phyloP scores from a whole-genome alignment of 1,140 invertebrate genomes.

The Bilobella aurantiaca region DNA sequence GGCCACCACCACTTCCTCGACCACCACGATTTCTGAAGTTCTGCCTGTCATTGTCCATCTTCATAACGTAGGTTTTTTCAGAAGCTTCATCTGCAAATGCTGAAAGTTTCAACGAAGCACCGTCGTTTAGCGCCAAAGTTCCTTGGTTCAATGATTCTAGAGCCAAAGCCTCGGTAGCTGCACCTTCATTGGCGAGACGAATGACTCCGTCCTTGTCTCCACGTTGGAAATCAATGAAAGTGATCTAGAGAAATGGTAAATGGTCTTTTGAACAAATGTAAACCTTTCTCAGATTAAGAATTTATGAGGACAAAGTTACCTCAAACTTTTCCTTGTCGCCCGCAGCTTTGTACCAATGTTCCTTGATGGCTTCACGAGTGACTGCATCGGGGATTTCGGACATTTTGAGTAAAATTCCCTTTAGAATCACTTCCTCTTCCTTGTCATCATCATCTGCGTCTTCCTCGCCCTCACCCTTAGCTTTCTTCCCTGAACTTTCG shows the following conservation, averaged over 20 bases:
- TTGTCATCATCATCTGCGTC: slow-evolving; percentile 13
- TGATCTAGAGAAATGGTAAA: slow-evolving; percentile 18
- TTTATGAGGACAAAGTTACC: slow-evolving; percentile 11
- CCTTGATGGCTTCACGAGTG: slow-evolving; percentile 25
- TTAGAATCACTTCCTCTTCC: not conserved
- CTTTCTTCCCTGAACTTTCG: not conserved
- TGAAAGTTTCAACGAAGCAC: not conserved
- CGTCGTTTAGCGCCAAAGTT: slow-evolving; percentile 9
- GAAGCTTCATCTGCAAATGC: slow-evolving; percentile 11
- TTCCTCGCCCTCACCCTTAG: slow-evolving; percentile 6
- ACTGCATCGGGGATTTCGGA: slow-evolving; percentile 17
- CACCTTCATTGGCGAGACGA: slow-evolving; percentile 18
- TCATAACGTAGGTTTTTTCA: slow-evolving; percentile 29
- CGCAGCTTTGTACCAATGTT: slow-evolving; percentile 9
- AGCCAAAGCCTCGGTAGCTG: slow-evolving; percentile 21
- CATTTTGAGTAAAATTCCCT: slow-evolving; percentile 22
- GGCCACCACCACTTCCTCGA: slow-evolving; percentile 13
- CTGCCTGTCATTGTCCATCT: slow-evolving; percentile 6
- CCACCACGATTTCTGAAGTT: slow-evolving; percentile 7
- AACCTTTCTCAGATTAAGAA: not conserved
- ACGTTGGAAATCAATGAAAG: slow-evolving; percentile 29
- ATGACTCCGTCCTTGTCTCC: slow-evolving; percentile 21
- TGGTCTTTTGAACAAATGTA: slow-evolving; percentile 3
- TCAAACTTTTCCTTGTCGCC: slow-evolving; percentile 18
- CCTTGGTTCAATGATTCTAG: slow-evolving; percentile 18